Evolutionary conservation across 2,797 vertebrate genomes (phyloP).

Genomic region (Phyllotis vaccarum): DNA sequence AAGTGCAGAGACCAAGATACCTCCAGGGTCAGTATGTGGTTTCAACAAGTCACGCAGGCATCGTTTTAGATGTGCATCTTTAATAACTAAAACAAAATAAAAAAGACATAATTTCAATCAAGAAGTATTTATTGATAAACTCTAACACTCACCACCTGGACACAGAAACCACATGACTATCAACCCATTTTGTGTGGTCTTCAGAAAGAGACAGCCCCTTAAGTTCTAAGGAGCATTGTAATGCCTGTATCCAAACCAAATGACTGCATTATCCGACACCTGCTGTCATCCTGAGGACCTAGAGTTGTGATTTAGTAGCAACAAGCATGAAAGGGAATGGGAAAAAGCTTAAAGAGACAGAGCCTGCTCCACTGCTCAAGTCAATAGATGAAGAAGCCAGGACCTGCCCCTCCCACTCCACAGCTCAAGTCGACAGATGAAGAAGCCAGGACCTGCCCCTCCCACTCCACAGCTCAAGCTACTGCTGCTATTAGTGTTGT

Average conservation of each 20-base stretch:
- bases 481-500: not conserved
- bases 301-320: not conserved
- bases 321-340: not conserved
- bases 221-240: not conserved
- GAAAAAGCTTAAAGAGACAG: not conserved
- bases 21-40: not conserved
- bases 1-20: not conserved
- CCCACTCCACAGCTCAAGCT: not conserved
- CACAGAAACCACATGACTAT: not conserved
- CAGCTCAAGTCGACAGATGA: not conserved
- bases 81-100: not conserved
- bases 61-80: not conserved
- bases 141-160: not conserved
- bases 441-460: not conserved
- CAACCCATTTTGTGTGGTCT: not conserved
- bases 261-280: not conserved
- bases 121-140: not conserved
- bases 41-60: not conserved
- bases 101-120: not conserved
- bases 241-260: conserved; percentile 38
- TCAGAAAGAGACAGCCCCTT: not conserved
- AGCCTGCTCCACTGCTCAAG: not conserved
- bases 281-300: not conserved
- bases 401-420: not conserved
- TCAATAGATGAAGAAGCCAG: not conserved